A percentile compares a stretch with the other conserved stretches of the same genome.
These are phyloP conservation scores for Rhadinocentrus ornatus DNA, from an alignment of 2,797 vertebrate genomes.

Conservation along the genomic window DNA sequence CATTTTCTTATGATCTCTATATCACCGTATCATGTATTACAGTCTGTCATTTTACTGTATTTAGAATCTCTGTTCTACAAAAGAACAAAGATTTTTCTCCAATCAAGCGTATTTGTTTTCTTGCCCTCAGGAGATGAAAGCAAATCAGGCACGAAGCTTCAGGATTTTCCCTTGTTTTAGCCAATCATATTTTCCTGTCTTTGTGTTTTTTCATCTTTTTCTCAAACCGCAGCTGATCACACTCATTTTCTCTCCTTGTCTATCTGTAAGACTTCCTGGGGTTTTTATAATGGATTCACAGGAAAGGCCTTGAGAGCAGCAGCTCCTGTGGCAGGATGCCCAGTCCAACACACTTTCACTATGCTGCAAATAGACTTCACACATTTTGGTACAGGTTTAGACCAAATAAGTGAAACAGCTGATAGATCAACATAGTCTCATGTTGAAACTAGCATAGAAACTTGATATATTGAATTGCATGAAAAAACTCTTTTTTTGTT, in stretches of 20 bases:
- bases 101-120: constrained; percentile 19
- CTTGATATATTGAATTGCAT: not conserved
- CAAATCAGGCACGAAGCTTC: not conserved
- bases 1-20: constrained; percentile 1
- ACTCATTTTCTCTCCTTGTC: constrained; percentile 29
- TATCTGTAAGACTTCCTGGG: constrained; percentile 37
- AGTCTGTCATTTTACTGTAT: not conserved
- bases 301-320: constrained; percentile 47
- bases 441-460: not conserved
- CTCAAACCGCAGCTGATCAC: constrained; percentile 29
- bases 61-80: constrained; percentile 3
- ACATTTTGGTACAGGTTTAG: not conserved
- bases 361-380: not conserved
- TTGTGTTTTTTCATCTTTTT: constrained; percentile 51
- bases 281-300: constrained; percentile 60
- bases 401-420: constrained; percentile 26
- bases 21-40: not conserved
- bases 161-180: constrained; percentile 34
- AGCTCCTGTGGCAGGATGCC: constrained; percentile 46
- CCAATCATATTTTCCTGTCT: constrained; percentile 46
- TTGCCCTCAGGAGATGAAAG: constrained; percentile 18
- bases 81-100: not conserved
- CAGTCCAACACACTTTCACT: constrained; percentile 33
- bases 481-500: not conserved
- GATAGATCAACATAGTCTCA: constrained; percentile 6